Percentiles rank a stretch among this genome's conserved stretches.
Evolutionary conservation across 2,888 invertebrate genomes (phyloP).

Genomic region (Polymixis lichenea): DNA sequence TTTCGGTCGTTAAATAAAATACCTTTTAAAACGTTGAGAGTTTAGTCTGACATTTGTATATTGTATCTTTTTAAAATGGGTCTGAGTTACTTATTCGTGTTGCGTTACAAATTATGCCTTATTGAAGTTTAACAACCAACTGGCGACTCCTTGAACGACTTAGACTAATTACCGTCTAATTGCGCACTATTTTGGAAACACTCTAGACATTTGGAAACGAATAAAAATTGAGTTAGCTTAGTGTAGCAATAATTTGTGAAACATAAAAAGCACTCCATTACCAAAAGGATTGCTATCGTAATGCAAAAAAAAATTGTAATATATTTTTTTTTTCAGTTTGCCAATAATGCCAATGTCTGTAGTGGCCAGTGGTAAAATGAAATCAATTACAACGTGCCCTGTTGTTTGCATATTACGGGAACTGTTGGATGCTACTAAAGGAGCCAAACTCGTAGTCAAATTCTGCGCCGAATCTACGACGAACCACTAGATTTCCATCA

Average conservation of each 20-base stretch:
- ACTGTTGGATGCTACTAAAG: neutral
- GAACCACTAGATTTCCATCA: neutral
- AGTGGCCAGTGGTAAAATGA: neutral
- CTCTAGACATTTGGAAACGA: neutral
- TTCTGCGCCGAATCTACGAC: neutral
- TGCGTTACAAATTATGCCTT: slow-evolving; percentile 62
- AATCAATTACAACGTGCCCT: neutral
- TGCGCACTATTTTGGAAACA: slow-evolving; percentile 17
- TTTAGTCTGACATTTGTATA: slow-evolving; percentile 61
- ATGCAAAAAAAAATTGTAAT: neutral
- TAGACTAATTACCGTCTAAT: slow-evolving; percentile 43
- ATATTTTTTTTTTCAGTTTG: too few species aligned
- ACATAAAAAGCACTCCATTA: neutral
- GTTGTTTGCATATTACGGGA: neutral
- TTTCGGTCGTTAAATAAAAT: slow-evolving; percentile 76
- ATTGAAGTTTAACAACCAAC: slow-evolving; percentile 47
- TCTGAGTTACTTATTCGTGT: slow-evolving; percentile 60
- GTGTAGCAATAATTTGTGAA: neutral
- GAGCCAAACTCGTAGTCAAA: neutral
- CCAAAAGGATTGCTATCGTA: neutral
- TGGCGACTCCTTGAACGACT: slow-evolving; percentile 42
- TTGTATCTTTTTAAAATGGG: slow-evolving; percentile 56
- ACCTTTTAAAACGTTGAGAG: slow-evolving; percentile 68
- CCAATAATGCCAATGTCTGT: neutral
- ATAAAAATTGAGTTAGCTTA: neutral